A percentile compares a stretch with the other conserved stretches of the same genome.
Conservation (phyloP, 2,113 vertebrate genomes). For the Numenius arquata region DNA sequence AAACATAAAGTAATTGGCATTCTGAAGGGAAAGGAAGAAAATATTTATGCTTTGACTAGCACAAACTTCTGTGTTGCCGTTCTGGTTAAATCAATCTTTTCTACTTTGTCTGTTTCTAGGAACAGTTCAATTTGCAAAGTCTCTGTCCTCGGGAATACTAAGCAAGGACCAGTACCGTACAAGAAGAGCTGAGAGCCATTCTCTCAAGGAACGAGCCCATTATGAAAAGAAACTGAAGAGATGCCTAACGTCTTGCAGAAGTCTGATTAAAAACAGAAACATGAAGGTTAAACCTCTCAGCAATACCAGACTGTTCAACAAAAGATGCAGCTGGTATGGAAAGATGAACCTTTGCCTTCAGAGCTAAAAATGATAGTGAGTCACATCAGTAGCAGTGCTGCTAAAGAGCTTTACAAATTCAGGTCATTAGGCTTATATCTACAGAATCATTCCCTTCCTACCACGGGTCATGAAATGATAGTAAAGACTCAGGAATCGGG, state of each 20-base stretch:
- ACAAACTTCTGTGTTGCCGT: background rate
- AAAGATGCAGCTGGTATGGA: background rate
- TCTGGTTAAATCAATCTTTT: background rate
- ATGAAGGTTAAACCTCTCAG: background rate
- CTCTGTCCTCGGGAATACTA: background rate
- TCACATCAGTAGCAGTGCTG: background rate
- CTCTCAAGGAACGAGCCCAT: background rate
- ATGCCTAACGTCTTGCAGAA: background rate
- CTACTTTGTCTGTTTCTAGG: background rate
- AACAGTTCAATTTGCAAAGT: background rate
- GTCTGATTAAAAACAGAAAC: background rate
- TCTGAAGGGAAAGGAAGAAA: background rate
- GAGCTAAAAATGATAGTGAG: constrained; percentile 45
- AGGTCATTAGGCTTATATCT: background rate
- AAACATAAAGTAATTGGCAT: background rate
- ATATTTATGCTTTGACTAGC: background rate
- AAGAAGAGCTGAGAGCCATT: background rate
- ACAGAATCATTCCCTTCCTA: background rate
- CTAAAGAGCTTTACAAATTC: constrained; percentile 19
- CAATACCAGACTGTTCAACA: background rate
- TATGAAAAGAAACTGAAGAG: background rate
- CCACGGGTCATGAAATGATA: background rate
- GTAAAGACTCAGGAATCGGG: background rate
- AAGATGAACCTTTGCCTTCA: constrained; percentile 30
- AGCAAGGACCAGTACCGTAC: background rate